Evolutionary conservation across 2,113 vertebrate genomes (phyloP).

Genomic region (Ivindomyrus marchei): DNA sequence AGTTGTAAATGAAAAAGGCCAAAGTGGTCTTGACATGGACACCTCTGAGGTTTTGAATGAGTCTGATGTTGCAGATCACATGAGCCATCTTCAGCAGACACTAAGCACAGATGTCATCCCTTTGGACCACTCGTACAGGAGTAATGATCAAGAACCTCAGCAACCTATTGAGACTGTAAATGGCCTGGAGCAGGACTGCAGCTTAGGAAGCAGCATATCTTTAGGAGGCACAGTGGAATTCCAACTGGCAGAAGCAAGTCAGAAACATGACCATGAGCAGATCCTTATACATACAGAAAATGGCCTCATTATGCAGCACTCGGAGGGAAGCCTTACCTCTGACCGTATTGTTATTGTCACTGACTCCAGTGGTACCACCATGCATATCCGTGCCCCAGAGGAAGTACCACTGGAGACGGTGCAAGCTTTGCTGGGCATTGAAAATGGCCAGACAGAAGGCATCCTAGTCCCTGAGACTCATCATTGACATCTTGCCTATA

Average conservation of each 20-base stretch:
- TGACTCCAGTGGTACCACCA: conserved; percentile 54
- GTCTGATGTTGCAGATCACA: conserved; percentile 32
- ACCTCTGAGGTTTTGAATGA: conserved; percentile 28
- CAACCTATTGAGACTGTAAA: conserved; percentile 12
- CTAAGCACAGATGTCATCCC: conserved; percentile 32
- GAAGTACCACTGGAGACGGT: conserved; percentile 64
- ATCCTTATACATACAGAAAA: conserved; percentile 69
- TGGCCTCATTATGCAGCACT: conserved; percentile 60
- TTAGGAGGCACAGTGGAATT: conserved; percentile 43
- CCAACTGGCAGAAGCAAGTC: conserved; percentile 50
- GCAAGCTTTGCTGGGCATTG: conserved; percentile 66
- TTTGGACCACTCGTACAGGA: conserved; percentile 6
- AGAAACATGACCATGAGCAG: conserved; percentile 53
- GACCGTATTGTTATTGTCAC: conserved; percentile 65
- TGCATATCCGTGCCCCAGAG: conserved; percentile 62
- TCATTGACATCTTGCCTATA: conserved; percentile 28
- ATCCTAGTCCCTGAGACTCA: conserved; percentile 36
- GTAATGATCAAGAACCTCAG: not conserved
- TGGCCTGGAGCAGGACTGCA: not conserved
- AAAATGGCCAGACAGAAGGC: conserved; percentile 45
- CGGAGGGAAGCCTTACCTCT: conserved; percentile 51
- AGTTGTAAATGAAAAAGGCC: conserved; percentile 22
- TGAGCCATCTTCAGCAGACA: conserved; percentile 49
- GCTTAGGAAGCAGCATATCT: conserved; percentile 24
- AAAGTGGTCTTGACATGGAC: conserved; percentile 8